Base-by-base conservation (phyloP, 2,113 vertebrate genomes). In the Romanogobio albipinnatus region DNA sequence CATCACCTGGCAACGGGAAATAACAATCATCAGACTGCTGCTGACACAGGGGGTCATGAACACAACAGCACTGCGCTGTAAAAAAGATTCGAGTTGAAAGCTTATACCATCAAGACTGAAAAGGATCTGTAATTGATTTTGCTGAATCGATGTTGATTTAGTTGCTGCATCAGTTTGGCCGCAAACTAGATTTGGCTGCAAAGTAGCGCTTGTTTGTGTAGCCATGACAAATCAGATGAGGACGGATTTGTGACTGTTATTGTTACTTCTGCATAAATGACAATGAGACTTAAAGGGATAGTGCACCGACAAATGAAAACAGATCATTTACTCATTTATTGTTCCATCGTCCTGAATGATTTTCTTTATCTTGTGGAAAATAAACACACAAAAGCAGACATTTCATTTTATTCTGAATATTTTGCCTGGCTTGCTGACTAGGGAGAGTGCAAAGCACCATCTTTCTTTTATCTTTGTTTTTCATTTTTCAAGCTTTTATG, bases 121-220 rank as follows among this genome's bases (percentile, higher is more conserved):
- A 3, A 51, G 61, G 17, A 82, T 56, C 64, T 51, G 80, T 82
- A 70, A 82, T 70, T 82, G 80, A 82, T 82, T 70, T 82, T 33
- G 26, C 80, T 53, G 47, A 70, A 82, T 82, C 80, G 70, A 82
- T 82, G 64, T 82, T 82, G 80, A 82, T 82, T 15, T 70, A 82
- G 80, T 82, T 70, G 24, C 80, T 53, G 47, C 45, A 51, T 51
- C 80, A 33, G 29, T 82, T 15, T 53, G 26, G 61, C 3, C 10
- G 11, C 47, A 70, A 66, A 70, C 49, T 81, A 36, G 79, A 81
- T 81, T 68, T 81, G 33, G 45, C 61, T 68, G 45, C 47, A 70
- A 70, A 82, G 19, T 53, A 29, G 24, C 49, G 45, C 15, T 53
- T 70, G 47, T 68, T 70, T 70, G 62, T 70, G 17, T 39, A 82